Percentiles rank a stretch among this genome's conserved stretches.
phyloP scores from a whole-genome alignment of 2,113 vertebrate genomes.

The Tringa solitaria region DNA sequence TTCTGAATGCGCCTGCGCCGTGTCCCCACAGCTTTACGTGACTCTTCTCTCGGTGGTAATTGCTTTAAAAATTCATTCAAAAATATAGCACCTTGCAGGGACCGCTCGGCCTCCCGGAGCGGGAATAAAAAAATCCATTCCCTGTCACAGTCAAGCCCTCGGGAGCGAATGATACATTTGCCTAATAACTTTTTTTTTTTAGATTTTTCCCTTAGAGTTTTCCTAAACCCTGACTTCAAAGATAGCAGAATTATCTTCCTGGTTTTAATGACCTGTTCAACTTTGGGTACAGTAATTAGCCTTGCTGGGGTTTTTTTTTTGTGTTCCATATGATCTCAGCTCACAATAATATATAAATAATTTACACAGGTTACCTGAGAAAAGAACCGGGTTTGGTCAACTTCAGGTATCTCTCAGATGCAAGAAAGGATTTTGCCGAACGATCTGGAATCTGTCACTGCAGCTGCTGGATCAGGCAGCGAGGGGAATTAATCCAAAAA shows the following conservation, averaged over 20 bases:
- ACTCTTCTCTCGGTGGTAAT: not conserved
- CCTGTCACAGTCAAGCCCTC: not conserved
- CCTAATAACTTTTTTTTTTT: not conserved
- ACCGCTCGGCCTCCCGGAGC: not conserved
- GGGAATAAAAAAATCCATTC: not conserved
- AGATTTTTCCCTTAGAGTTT: not conserved
- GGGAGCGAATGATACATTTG: not conserved
- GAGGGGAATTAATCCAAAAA: not conserved
- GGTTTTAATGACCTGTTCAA: not conserved
- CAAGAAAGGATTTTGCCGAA: not conserved
- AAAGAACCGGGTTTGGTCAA: not conserved
- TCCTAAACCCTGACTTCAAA: not conserved
- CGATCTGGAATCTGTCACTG: not conserved
- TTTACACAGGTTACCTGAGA: not conserved
- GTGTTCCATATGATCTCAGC: not conserved
- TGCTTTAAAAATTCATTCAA: constrained; percentile 17
- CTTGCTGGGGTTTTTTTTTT: not conserved
- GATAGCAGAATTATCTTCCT: not conserved
- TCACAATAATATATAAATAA: not conserved
- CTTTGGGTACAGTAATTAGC: not conserved
- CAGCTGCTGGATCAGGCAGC: not conserved
- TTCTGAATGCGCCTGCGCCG: constrained; percentile 26
- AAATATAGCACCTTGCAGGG: not conserved
- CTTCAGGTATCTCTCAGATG: not conserved
- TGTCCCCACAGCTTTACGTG: not conserved